Percentiles rank a stretch among this genome's conserved stretches.
These are phyloP conservation scores for Donacobius atricapilla DNA, from an alignment of 2,113 vertebrate species.

Conservation along the genomic window DNA sequence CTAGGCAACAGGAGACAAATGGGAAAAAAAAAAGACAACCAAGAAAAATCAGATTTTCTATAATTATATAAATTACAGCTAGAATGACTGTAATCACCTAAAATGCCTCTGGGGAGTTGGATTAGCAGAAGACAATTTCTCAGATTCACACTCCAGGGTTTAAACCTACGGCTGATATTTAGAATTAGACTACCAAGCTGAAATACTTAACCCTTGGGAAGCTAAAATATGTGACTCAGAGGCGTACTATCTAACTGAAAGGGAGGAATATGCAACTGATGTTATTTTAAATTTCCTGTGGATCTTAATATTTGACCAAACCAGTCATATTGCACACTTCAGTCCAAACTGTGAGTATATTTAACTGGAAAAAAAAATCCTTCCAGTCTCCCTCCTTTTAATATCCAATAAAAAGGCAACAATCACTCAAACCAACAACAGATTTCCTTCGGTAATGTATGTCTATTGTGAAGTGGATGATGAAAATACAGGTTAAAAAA, in stretches of 20 bases:
- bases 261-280: background rate
- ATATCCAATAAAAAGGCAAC: background rate
- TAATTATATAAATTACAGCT: slow-evolving; percentile 82
- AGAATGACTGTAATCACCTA: slow-evolving; percentile 79
- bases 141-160: slow-evolving; percentile 77
- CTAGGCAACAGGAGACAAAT: slow-evolving; percentile 72
- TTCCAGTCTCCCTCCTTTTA: background rate
- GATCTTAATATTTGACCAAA: background rate
- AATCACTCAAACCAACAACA: background rate
- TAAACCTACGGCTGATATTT: slow-evolving; percentile 65
- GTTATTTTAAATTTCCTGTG: background rate
- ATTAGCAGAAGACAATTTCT: slow-evolving; percentile 83
- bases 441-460: background rate
- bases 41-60: slow-evolving; percentile 76
- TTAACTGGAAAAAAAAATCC: background rate
- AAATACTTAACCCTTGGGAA: slow-evolving; percentile 72
- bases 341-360: background rate
- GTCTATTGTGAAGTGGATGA: background rate
- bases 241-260: background rate
- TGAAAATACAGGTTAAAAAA: background rate
- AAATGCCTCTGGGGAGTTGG: slow-evolving; percentile 77
- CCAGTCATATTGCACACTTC: background rate
- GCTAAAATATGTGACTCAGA: background rate
- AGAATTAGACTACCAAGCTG: slow-evolving; percentile 60
- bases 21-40: slow-evolving; percentile 63